Evolutionary conservation across 2,888 invertebrate genomes (phyloP).

Genomic region (Apotomis turbidana): DNA sequence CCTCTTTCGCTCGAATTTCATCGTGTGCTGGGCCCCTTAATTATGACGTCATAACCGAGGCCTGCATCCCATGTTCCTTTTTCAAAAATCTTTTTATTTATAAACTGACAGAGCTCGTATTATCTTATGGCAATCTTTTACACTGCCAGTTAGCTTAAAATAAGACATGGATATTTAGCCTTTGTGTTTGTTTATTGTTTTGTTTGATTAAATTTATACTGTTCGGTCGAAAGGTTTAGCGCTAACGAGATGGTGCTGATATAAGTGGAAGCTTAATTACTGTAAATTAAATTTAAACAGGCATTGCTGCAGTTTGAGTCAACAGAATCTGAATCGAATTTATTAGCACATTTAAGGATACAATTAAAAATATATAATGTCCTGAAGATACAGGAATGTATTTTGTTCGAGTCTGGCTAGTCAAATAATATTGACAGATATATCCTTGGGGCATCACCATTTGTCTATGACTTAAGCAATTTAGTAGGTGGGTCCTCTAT

Average conservation of each 20-base stretch:
- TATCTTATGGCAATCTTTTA: constrained; percentile 63
- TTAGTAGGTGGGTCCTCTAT: too few species aligned
- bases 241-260: constrained; percentile 36
- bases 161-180: constrained; percentile 42
- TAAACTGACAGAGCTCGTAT: constrained; percentile 64
- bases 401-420: too few species aligned
- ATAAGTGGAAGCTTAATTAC: constrained; percentile 29
- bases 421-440: too few species aligned
- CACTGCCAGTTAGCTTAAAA: constrained; percentile 49
- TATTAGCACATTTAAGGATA: neutral
- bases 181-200: constrained; percentile 42
- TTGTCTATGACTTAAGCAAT: too few species aligned
- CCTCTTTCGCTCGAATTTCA: constrained; percentile 57
- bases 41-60: constrained; percentile 75
- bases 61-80: constrained; percentile 60
- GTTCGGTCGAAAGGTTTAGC: constrained; percentile 3
- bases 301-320: neutral
- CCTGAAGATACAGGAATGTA: too few species aligned
- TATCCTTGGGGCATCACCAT: too few species aligned
- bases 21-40: constrained; percentile 67
- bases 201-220: constrained; percentile 38
- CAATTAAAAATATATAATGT: too few species aligned
- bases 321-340: constrained; percentile 5
- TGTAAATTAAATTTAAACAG: constrained; percentile 19
- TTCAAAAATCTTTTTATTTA: constrained; percentile 66